Evolutionary conservation across 2,113 vertebrate species (phyloP).

Genomic region (Acrocephalus kingi): DNA sequence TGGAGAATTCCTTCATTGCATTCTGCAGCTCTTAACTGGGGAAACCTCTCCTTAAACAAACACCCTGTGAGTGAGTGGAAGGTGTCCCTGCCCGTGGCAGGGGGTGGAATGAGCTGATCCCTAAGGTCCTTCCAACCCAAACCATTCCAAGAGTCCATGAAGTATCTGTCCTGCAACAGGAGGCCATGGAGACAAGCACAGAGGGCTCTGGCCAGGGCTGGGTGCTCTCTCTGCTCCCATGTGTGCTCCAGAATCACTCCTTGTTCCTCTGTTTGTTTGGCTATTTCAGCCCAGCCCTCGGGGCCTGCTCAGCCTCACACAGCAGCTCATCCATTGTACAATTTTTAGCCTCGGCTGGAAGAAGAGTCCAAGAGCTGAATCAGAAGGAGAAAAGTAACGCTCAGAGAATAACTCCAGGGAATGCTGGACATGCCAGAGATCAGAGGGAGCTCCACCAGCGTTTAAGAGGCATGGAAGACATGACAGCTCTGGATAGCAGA

Average conservation of each 20-base stretch:
- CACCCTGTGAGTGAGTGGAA: rapidly evolving
- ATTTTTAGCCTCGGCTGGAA: neutral
- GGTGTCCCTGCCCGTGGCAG: neutral
- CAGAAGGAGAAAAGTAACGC: neutral
- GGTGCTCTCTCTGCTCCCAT: neutral
- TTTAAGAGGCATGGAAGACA: neutral
- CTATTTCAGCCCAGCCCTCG: neutral
- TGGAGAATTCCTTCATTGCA: neutral
- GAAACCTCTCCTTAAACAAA: neutral
- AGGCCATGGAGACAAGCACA: neutral
- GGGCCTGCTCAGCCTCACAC: neutral
- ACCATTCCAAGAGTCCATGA: rapidly evolving
- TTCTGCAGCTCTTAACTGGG: neutral
- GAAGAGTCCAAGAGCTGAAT: neutral
- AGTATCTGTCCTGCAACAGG: neutral
- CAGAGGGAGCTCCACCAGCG: neutral
- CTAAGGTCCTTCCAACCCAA: neutral
- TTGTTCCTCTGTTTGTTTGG: neutral
- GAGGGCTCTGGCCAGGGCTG: neutral
- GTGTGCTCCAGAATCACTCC: neutral
- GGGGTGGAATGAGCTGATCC: neutral
- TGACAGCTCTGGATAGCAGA: neutral
- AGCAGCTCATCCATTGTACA: neutral
- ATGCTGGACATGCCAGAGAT: neutral
- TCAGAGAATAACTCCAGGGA: neutral